Conservation (phyloP, 2,797 vertebrate species). For the Propithecus deckenii region DNA sequence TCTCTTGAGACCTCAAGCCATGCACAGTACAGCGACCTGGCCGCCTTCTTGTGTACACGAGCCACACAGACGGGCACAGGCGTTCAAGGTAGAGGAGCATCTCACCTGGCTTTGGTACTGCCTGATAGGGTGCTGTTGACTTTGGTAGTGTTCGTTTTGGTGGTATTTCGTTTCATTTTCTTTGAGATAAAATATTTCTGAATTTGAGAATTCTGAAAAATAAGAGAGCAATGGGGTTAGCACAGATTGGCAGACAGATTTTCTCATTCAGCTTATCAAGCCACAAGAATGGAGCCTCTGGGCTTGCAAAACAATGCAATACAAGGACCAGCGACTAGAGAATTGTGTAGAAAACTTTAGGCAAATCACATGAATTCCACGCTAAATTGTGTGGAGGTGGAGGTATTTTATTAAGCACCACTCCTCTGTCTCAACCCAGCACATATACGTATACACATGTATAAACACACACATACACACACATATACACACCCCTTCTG, state of each 20-base stretch:
- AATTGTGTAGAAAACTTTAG: background rate
- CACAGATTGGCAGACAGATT: background rate
- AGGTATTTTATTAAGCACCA: accelerated
- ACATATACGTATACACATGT: too few relatives aligned
- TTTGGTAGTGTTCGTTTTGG: accelerated
- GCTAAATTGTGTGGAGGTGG: accelerated
- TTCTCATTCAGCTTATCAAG: background rate
- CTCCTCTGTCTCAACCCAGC: too few relatives aligned
- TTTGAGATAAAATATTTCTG: background rate
- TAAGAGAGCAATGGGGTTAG: background rate
- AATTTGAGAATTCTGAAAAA: conserved; percentile 45
- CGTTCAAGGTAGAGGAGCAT: accelerated
- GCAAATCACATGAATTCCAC: accelerated
- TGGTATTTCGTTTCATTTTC: conserved; percentile 28
- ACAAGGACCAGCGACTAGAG: accelerated
- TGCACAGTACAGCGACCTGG: accelerated
- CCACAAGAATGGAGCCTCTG: background rate
- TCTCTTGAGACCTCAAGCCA: background rate
- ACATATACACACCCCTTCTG: too few relatives aligned
- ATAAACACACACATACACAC: too few relatives aligned
- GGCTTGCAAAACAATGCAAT: accelerated
- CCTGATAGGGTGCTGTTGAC: background rate
- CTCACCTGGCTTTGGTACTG: conserved; percentile 61
- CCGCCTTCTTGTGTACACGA: accelerated
- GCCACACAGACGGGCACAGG: accelerated